Evolutionary conservation across 2,888 invertebrate species (phyloP).

Genomic region (Margaritifera margaritifera): DNA sequence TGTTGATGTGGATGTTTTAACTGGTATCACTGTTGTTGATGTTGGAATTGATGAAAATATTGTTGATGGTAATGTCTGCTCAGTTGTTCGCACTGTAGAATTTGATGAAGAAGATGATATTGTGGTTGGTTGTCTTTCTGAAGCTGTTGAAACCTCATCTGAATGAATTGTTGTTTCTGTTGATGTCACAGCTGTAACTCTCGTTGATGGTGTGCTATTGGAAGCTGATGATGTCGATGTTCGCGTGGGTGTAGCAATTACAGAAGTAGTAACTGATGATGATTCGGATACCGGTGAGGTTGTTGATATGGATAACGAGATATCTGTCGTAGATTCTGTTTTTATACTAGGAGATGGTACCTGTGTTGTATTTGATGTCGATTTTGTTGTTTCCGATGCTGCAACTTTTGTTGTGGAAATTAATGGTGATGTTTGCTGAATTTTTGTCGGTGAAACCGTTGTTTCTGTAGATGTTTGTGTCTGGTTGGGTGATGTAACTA

Average conservation of each 20-base stretch:
- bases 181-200: conserved; percentile 5
- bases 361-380: too few relatives aligned
- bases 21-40: conserved; percentile 8
- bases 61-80: not conserved
- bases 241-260: conserved; percentile 8
- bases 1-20: not conserved
- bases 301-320: not conserved
- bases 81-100: too few relatives aligned
- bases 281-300: conserved; percentile 7
- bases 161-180: too few relatives aligned
- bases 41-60: conserved; percentile 3
- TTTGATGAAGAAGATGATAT: not conserved
- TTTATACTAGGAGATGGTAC: too few relatives aligned
- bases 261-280: conserved; percentile 6
- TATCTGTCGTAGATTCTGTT: not conserved
- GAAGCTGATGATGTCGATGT: conserved; percentile 2
- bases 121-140: not conserved
- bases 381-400: too few relatives aligned
- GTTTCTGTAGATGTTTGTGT: too few relatives aligned
- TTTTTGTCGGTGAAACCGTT: too few relatives aligned
- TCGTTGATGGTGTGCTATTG: not conserved
- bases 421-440: too few relatives aligned
- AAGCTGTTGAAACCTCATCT: too few relatives aligned
- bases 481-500: too few relatives aligned
- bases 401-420: too few relatives aligned